Conservation (phyloP, 2,113 vertebrate genomes). For the Macaca nemestrina region DNA sequence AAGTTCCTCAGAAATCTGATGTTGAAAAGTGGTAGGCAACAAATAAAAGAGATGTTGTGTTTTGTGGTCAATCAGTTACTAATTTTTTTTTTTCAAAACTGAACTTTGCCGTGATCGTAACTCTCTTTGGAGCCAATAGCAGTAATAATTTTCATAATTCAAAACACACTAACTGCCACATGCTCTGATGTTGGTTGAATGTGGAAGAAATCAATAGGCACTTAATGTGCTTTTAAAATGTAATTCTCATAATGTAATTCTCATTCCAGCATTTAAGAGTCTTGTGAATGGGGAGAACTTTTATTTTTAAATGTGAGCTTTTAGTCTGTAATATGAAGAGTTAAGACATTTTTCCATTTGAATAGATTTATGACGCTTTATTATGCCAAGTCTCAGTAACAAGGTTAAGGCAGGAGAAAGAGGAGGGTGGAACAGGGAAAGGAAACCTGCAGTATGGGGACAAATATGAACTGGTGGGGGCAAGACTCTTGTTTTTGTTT, state of each 20-base stretch:
- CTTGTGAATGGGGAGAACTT: neutral
- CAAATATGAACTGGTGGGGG: neutral
- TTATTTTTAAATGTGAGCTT: constrained; percentile 17
- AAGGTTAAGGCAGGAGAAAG: neutral
- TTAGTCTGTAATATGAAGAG: neutral
- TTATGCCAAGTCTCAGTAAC: neutral
- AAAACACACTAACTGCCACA: neutral
- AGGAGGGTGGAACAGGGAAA: neutral
- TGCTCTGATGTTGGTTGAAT: neutral
- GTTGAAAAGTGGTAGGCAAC: neutral
- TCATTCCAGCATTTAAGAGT: neutral
- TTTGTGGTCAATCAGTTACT: neutral
- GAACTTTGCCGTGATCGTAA: neutral
- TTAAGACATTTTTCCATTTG: neutral
- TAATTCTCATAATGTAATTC: neutral
- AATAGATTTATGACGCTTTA: neutral
- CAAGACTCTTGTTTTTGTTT: neutral
- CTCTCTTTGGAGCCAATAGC: constrained; percentile 3
- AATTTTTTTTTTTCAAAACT: neutral
- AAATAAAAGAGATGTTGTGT: neutral
- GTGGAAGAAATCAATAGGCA: constrained; percentile 13
- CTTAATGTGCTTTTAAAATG: constrained; percentile 29
- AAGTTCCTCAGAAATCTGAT: neutral
- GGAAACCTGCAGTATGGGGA: neutral
- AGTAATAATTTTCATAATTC: neutral